Base-by-base conservation (phyloP, 35 echinoderm and acorn worm species). In the Stichopus chloronotus region DNA sequence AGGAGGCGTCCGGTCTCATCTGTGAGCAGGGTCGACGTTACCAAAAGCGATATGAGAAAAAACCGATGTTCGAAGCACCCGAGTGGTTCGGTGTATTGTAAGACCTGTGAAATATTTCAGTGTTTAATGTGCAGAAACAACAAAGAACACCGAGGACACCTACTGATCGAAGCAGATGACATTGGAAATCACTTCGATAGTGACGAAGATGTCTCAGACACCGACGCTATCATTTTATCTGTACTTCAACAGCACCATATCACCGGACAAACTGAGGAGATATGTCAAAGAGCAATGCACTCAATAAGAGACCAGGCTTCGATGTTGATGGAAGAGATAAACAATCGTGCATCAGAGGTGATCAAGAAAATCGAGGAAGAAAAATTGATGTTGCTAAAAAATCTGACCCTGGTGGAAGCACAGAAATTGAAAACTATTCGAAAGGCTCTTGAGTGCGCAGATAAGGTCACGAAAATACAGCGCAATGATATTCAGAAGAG, bases 281-380 rank as follows among this genome's bases (percentile, higher is more conserved):
- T 89, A 5, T 89, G 87, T 89, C 87, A 55, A 53, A 53, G 65
- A 60, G 87, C 87, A 5, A 89, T 89, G 87, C 57, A 71, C 23
- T 65, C 65, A 9, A 61, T 89, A 19, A 89, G 65, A 71, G 21
- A 89, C 61, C 59, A 89, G 24, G 87, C 87, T 72, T 89, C 87
- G 0, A n/a, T 12, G 10, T 54, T 89, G 87, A 89, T 89, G 87
- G 59, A 69, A 52, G 57, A 59, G 52, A 89, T 89, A 3, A 89
- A 89, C 21, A 52, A 89, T 19, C 59, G 87, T 19, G 87, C 87
- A 60, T 7, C 87, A 52, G 59, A 89, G 16, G 87, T 89, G 5
- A 89, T 89, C 57, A 89, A 89, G 30, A 89, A 63, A 61, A 89
- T 89, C 87, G 87, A 89, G 13, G 87, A 89, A 25, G 87, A 89